These are phyloP conservation scores for Hyphantria cunea DNA, from an alignment of 1,140 invertebrate genomes.

Conservation along the genomic window DNA sequence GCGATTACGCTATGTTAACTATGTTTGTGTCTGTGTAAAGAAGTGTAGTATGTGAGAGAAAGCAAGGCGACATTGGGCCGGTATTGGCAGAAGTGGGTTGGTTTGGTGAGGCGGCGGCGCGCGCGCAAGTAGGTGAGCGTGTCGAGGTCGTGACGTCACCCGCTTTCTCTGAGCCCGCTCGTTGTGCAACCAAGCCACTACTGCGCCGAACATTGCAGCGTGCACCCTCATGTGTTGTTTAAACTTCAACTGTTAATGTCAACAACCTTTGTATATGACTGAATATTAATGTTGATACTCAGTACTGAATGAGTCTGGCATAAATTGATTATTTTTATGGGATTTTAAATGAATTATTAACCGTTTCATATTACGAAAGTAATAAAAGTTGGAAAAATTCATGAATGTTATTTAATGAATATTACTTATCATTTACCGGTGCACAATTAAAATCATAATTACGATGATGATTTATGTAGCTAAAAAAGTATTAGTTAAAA, in stretches of 20 bases:
- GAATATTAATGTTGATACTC: background rate
- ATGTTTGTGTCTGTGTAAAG: conserved; percentile 30
- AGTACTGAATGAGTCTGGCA: background rate
- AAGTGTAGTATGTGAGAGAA: conserved; percentile 49
- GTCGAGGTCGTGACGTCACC: conserved; percentile 79
- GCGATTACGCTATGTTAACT: conserved; percentile 14
- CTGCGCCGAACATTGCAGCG: conserved; percentile 23
- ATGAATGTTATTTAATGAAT: no score
- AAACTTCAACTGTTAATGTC: conserved; percentile 3
- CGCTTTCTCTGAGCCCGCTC: conserved; percentile 74
- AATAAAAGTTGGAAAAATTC: no score
- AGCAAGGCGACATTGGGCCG: conserved; percentile 66
- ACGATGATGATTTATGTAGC: no score
- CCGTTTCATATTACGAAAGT: no score
- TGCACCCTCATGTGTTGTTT: conserved; percentile 27
- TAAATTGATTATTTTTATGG: no score
- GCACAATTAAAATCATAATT: no score
- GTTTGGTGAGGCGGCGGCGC: conserved; percentile 43
- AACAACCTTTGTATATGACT: background rate
- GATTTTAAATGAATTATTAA: no score
- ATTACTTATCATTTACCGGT: no score
- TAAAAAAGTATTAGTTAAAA: no score
- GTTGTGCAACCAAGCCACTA: conserved; percentile 51
- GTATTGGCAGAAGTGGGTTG: conserved; percentile 65
- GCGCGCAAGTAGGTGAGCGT: conserved; percentile 75